A percentile compares a stretch with the other conserved stretches of the same genome.
These are phyloP conservation scores for Chironomus tentans DNA, from an alignment of 2,888 invertebrate genomes.

Conservation along the genomic window DNA sequence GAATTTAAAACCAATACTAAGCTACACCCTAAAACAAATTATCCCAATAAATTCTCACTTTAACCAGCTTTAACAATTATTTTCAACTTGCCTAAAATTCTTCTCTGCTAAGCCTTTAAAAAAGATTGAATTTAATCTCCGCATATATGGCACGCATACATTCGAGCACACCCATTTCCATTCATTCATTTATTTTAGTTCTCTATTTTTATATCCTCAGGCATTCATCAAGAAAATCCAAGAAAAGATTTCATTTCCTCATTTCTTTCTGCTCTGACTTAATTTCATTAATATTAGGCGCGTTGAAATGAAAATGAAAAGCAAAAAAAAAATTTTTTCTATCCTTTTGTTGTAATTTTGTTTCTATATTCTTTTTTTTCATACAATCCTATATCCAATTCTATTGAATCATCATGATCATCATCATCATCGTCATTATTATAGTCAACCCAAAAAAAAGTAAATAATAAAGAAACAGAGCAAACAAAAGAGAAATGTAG, in stretches of 20 bases:
- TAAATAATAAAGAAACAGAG: neutral
- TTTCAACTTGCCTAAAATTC: too few relatives aligned
- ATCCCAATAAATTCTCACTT: too few relatives aligned
- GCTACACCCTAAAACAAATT: too few relatives aligned
- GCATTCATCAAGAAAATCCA: neutral
- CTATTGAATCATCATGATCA: neutral
- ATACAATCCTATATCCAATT: too few relatives aligned
- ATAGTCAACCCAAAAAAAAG: neutral
- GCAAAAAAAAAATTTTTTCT: neutral
- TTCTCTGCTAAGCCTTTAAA: too few relatives aligned
- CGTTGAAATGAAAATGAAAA: neutral
- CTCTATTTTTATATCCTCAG: neutral
- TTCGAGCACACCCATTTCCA: neutral
- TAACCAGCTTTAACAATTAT: too few relatives aligned
- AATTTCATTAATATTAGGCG: neutral
- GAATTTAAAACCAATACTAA: too few relatives aligned
- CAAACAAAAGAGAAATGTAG: constrained; percentile 1
- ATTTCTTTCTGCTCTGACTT: neutral
- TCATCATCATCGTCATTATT: neutral
- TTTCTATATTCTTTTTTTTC: too few relatives aligned
- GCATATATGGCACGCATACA: too few relatives aligned
- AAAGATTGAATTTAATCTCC: too few relatives aligned
- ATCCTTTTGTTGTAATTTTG: neutral
- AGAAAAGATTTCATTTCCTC: neutral
- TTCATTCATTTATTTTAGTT: neutral